Percentiles rank a stretch among this genome's conserved stretches.
Conservation (phyloP, 2,888 invertebrate genomes). For the Ormyrus thymus region DNA sequence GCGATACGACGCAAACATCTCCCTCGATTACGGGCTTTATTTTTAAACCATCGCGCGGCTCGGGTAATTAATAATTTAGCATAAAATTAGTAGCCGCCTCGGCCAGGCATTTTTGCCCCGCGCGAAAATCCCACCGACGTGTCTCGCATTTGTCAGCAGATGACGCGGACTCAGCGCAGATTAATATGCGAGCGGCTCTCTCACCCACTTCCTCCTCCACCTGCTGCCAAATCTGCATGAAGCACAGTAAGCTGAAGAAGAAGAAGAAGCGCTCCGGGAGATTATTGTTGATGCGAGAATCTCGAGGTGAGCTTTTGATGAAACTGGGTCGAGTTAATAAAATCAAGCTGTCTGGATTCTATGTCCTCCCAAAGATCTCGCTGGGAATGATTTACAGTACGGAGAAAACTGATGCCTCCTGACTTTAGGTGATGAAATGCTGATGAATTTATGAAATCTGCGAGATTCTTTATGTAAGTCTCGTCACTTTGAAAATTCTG, state of each 20-base stretch:
- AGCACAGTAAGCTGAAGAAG: not conserved
- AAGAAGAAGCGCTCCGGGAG: not conserved
- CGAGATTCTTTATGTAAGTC: no score
- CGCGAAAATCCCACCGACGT: slow-evolving; percentile 52
- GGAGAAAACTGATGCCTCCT: no score
- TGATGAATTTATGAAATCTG: no score
- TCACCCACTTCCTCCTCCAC: slow-evolving; percentile 54
- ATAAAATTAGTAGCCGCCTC: slow-evolving; percentile 57
- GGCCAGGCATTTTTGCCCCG: slow-evolving; percentile 51
- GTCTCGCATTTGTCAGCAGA: slow-evolving; percentile 66
- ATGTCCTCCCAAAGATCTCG: no score
- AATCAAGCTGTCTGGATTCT: not conserved
- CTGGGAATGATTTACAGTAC: no score
- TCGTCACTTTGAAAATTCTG: no score
- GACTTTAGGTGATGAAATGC: no score
- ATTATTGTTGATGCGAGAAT: slow-evolving; percentile 30
- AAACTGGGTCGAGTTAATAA: slow-evolving; percentile 33
- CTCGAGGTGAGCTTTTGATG: slow-evolving; percentile 7
- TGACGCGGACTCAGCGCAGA: slow-evolving; percentile 57
- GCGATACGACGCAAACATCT: slow-evolving; percentile 31
- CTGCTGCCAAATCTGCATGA: slow-evolving; percentile 58
- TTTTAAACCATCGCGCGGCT: slow-evolving; percentile 27
- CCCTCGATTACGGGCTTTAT: slow-evolving; percentile 42
- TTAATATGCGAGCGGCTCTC: slow-evolving; percentile 63
- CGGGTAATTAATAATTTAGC: slow-evolving; percentile 48